phyloP scores from a whole-genome alignment of 2,888 invertebrate genomes.

The Psylliodes chrysocephalus region DNA sequence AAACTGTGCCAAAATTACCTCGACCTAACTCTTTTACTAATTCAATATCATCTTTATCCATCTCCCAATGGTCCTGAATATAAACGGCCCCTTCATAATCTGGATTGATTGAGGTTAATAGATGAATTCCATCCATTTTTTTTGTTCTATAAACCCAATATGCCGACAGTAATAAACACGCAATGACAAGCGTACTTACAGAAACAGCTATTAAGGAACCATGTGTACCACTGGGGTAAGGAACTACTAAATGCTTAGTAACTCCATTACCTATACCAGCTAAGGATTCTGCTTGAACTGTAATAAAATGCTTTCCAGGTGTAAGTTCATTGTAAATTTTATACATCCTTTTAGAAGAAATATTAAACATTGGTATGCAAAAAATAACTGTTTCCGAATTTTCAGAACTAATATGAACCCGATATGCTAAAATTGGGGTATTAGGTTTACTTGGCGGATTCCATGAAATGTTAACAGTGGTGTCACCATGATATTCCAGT shows the following conservation, averaged over 20 bases:
- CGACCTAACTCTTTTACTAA: constrained; percentile 69
- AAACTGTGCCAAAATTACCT: constrained; percentile 82
- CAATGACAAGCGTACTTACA: background rate
- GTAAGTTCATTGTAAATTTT: constrained; percentile 55
- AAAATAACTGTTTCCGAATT: constrained; percentile 58
- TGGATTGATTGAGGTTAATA: constrained; percentile 72
- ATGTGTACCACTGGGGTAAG: constrained; percentile 13
- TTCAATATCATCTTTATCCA: constrained; percentile 70
- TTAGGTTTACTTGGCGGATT: constrained; percentile 72
- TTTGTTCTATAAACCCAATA: constrained; percentile 56
- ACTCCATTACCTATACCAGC: constrained; percentile 66
- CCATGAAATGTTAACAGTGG: constrained; percentile 65
- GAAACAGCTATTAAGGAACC: background rate
- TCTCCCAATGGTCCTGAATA: constrained; percentile 78
- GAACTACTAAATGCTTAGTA: constrained; percentile 46
- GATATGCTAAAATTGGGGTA: constrained; percentile 72
- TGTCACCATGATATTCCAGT: constrained; percentile 36
- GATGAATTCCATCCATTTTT: constrained; percentile 59
- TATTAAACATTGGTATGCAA: constrained; percentile 64
- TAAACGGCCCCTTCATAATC: constrained; percentile 69
- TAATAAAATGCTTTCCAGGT: constrained; percentile 68
- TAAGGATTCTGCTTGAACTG: constrained; percentile 70
- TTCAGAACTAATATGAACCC: constrained; percentile 66
- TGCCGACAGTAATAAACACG: constrained; percentile 28
- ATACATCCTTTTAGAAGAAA: background rate